A percentile compares a stretch with the other conserved stretches of the same genome.
phyloP scores from a whole-genome alignment of 2,113 vertebrate species.

The Archilochus colubris region DNA sequence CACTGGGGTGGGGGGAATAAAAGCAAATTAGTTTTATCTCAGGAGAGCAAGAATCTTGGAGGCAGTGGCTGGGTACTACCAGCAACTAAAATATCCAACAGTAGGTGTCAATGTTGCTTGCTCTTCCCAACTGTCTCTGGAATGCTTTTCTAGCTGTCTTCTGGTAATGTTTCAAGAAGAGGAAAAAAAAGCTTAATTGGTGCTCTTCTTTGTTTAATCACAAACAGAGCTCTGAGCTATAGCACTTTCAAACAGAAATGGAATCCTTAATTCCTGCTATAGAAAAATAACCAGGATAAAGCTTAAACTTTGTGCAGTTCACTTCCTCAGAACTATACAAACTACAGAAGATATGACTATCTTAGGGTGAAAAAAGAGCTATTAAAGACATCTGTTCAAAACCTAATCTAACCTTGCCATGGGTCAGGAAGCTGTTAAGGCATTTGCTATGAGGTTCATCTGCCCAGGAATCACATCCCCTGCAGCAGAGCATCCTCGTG shows the following conservation, averaged over 20 bases:
- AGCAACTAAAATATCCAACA: not conserved
- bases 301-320: too few relatives aligned
- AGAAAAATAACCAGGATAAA: not conserved
- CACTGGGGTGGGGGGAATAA: not conserved
- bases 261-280: not conserved
- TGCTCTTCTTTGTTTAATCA: not conserved
- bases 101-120: conserved; percentile 47
- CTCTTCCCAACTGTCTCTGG: rapidly evolving
- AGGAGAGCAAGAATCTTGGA: not conserved
- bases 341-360: too few relatives aligned
- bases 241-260: not conserved
- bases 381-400: too few relatives aligned
- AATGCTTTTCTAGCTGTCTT: not conserved
- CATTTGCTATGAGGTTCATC: too few relatives aligned
- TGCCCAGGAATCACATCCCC: too few relatives aligned
- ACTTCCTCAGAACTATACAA: too few relatives aligned
- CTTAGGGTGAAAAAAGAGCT: too few relatives aligned
- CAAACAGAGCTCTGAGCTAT: not conserved
- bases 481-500: too few relatives aligned
- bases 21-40: not conserved
- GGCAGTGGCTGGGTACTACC: not conserved
- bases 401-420: too few relatives aligned
- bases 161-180: not conserved
- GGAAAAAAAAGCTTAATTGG: not conserved
- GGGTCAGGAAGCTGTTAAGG: too few relatives aligned